Conservation (phyloP, 2,797 vertebrate genomes). For the Psittacula derbiana region DNA sequence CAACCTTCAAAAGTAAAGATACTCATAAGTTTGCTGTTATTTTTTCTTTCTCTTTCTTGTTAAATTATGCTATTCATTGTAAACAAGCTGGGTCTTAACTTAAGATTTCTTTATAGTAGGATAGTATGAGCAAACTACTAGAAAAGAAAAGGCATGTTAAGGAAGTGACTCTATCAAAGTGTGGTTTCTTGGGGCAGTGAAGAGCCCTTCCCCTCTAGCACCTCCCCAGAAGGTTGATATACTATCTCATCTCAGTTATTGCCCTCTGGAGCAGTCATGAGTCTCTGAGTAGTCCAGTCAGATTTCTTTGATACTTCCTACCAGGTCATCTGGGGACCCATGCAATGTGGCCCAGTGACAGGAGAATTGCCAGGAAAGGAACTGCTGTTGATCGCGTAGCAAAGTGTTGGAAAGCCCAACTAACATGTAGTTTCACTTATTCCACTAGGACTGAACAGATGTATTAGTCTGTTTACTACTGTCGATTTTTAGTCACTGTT, state of each 20-base stretch:
- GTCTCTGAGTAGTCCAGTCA: neutral
- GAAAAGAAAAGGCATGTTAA: neutral
- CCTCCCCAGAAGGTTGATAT: neutral
- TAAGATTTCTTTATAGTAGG: neutral
- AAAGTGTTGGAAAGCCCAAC: neutral
- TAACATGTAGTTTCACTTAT: neutral
- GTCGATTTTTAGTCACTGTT: neutral
- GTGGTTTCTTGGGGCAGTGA: neutral
- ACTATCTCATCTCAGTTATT: neutral
- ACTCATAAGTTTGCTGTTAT: neutral
- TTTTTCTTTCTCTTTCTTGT: neutral
- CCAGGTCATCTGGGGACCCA: neutral
- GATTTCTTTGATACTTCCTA: neutral
- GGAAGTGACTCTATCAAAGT: neutral
- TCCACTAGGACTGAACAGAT: neutral
- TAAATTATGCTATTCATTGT: neutral
- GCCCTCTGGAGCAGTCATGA: neutral
- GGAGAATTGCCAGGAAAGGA: neutral
- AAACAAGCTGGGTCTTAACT: neutral
- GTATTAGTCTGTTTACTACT: neutral
- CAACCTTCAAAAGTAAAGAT: neutral
- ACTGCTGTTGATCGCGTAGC: neutral
- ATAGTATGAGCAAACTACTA: neutral
- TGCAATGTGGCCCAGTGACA: too few relatives aligned
- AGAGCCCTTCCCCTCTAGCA: neutral